A percentile compares a stretch with the other conserved stretches of the same genome.
Evolutionary conservation across 2,797 vertebrate species (phyloP).

Genomic region (Carapus acus): DNA sequence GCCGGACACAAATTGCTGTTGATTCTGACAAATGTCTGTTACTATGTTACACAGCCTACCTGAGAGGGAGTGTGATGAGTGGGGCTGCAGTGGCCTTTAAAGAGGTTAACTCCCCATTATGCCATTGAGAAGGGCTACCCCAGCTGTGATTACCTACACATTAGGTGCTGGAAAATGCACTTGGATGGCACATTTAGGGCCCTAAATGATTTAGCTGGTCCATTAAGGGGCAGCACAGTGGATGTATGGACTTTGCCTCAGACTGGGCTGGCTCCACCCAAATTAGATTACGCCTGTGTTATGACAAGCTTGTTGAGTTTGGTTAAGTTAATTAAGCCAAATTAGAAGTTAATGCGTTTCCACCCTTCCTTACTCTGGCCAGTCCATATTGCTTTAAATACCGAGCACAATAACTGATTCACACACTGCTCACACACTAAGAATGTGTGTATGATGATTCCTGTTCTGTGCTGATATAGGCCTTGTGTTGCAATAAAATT

Average conservation of each 20-base stretch:
- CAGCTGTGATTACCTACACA: constrained; percentile 74
- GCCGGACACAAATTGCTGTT: not conserved
- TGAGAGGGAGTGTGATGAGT: constrained; percentile 42
- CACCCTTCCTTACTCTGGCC: not conserved
- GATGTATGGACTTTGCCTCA: constrained; percentile 50
- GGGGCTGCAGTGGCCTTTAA: constrained; percentile 56
- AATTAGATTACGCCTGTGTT: constrained; percentile 62
- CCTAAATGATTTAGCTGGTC: constrained; percentile 72
- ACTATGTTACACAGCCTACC: constrained; percentile 18
- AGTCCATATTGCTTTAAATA: constrained; percentile 3
- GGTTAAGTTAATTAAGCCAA: constrained; percentile 26
- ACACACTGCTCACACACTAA: constrained; percentile 1
- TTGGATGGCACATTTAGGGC: constrained; percentile 65
- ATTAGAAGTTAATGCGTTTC: constrained; percentile 19
- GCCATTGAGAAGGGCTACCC: constrained; percentile 53
- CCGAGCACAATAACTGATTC: not conserved
- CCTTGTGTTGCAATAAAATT: too few species aligned
- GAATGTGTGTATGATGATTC: constrained; percentile 3
- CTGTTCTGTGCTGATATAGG: constrained; percentile 7
- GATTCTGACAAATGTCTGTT: constrained; percentile 33
- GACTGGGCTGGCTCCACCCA: constrained; percentile 46
- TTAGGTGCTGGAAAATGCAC: constrained; percentile 66
- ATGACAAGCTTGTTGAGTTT: constrained; percentile 56
- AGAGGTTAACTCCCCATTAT: constrained; percentile 74
- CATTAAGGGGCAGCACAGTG: constrained; percentile 66